Evolutionary conservation across 2,888 invertebrate species (phyloP).

Genomic region (Spicauda simplicius): DNA sequence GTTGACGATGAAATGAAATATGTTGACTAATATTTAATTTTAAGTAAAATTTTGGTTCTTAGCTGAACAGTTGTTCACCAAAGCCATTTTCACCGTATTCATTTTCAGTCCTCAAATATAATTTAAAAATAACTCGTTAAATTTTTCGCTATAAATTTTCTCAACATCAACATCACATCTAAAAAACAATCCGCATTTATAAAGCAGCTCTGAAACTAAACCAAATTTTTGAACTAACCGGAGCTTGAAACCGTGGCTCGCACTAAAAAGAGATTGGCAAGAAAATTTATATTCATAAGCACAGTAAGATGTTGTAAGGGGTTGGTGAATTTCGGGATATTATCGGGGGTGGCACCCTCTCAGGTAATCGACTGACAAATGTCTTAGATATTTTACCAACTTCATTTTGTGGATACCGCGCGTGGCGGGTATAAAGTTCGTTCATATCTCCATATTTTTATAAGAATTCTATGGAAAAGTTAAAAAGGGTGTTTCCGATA

Average conservation of each 20-base stretch:
- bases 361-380: constrained; percentile 84
- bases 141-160: neutral
- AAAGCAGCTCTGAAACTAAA: constrained; percentile 11
- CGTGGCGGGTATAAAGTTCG: constrained; percentile 51
- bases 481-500: constrained; percentile 26
- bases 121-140: neutral
- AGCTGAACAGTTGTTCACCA: no score
- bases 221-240: constrained; percentile 22
- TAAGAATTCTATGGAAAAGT: constrained; percentile 31
- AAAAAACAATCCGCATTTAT: constrained; percentile 22
- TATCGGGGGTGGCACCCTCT: constrained; percentile 67
- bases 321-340: constrained; percentile 71
- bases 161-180: constrained; percentile 14
- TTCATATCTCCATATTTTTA: constrained; percentile 39
- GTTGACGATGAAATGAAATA: no score
- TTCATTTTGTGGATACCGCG: constrained; percentile 73
- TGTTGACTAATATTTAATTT: no score
- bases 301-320: constrained; percentile 63
- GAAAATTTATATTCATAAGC: constrained; percentile 77
- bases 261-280: constrained; percentile 56
- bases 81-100: no score
- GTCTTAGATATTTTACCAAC: constrained; percentile 81
- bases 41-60: no score
- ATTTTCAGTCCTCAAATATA: neutral
- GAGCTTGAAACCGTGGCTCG: constrained; percentile 22